Base-by-base conservation (phyloP, 2,888 invertebrate genomes). In the Spicauda simplicius region DNA sequence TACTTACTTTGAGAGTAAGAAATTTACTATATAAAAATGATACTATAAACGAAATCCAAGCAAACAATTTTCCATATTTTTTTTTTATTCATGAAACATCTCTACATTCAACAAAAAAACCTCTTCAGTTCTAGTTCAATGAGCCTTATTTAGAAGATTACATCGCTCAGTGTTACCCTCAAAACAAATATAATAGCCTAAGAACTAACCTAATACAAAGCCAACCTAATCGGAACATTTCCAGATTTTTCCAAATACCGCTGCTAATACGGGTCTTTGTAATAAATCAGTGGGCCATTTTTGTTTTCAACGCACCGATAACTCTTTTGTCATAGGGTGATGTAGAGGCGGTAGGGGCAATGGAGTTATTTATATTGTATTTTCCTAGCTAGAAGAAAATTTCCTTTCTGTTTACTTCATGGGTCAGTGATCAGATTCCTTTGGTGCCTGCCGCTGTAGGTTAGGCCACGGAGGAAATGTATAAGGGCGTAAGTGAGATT, bases 301-400 rank as follows among this genome's bases (percentile, higher is more conserved):
- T 92, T 93, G 93, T 93, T 93, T 91, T 93, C 93, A 92, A 91
- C 93, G 93, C 91, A 92, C 91, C 92, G 91, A 92, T 93, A 93
- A 93, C 93, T 93, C 93, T 93, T 93, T 93, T 93, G 92, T 93
- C 93, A 92, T 91, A 88, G 90, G 91, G 93, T 90, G 92, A 91
- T 90, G 91, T 90, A 90, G 90, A 85, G 84, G 86, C 84, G 83
- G 78, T 60, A 67, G 88, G 88, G 84, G 85, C 91, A 81, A 90
- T 91, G 86, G 91, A 93, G 92, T 93, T 93, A 93, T 93, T 93
- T 93, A 93, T 93, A 90, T 87, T 88, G 88, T 92, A 89, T 91
- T 92, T 91, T 91, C 89, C 83, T 90, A 85, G 86, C 83, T 83
- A 79, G 83, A 91, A 90, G 91, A 90, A 92, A 93, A 89, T 92